Evolutionary conservation across 2,797 vertebrate species (phyloP).

Genomic region (Apodemus agrarius): DNA sequence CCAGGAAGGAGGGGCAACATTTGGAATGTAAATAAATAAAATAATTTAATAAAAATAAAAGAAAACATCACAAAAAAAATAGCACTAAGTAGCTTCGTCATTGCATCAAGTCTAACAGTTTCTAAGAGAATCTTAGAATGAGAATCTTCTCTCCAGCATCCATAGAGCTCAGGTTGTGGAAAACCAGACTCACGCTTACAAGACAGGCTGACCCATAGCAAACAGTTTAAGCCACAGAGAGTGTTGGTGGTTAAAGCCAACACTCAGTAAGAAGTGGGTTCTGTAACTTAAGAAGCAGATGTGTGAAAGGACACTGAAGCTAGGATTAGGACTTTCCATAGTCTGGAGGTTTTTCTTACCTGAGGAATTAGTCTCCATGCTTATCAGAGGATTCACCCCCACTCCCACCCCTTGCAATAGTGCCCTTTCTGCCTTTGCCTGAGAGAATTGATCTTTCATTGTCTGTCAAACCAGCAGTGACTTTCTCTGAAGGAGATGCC

Average conservation of each 20-base stretch:
- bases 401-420: not conserved
- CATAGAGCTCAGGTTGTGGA: not conserved
- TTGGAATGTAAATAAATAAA: no score
- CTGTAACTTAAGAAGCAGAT: not conserved
- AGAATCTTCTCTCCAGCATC: not conserved
- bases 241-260: not conserved
- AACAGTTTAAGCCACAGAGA: not conserved
- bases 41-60: no score
- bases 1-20: no score
- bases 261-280: not conserved
- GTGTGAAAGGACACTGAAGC: not conserved
- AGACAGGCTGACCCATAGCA: not conserved
- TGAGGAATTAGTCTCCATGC: not conserved
- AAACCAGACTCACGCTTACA: not conserved
- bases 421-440: not conserved
- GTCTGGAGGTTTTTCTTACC: not conserved
- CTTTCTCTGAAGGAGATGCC: not conserved
- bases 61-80: not conserved
- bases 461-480: not conserved
- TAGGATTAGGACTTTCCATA: not conserved
- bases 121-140: not conserved
- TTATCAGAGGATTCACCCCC: not conserved
- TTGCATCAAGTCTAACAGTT: not conserved
- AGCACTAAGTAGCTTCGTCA: no score
- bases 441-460: not conserved